Base-by-base conservation (phyloP, 2,888 invertebrate species). In the Dynastes tityus region DNA sequence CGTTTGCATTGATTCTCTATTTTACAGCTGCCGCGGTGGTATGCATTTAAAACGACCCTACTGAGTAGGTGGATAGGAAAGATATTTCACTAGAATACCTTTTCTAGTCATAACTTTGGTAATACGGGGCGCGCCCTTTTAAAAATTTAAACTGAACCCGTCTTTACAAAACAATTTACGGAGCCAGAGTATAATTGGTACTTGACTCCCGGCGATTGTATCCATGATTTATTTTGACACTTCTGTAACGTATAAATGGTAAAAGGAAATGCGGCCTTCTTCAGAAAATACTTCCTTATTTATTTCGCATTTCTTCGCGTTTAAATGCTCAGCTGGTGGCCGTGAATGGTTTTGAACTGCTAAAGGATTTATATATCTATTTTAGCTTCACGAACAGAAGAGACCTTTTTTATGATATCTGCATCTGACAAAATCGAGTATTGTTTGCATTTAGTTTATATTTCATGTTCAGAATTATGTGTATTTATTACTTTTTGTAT, bases 291-390 rank as follows among this genome's bases (percentile, higher is more conserved):
- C 85, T 84, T 84, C 82, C 83, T 83, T 83, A 84, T 84, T 85
- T 83, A 84, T 84, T 84, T 85, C 82, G 81, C 83, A 82, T 84
- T 84, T 84, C 83, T 83, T 82, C 83, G 82, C 83, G 84, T 84
- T 84, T 83, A 83, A 82, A 82, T 81, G 81, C 84, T 79, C 85
- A 79, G 80, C 81, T 78, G 86, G 86, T 83, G 84, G 83, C 78
- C 75, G 32, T 49, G 76, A 80, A 77, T 67, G 76, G 75, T 79
- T 80, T 80, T 82, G 83, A 83, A 85, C 85, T 84, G 82, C 84
- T 83, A 82, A 79, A 80, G 81, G 83, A 86, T 86, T 85, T 85
- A 86, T 85, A 84, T 84, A 84, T 85, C 83, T 85, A 85, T 85
- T 85, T 84, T 83, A 81, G 80, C 81, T 83, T 79, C 81, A 81